Percentiles rank a stretch among this genome's conserved stretches.
Conservation (phyloP, 2,113 vertebrate species). For the Ictalurus punctatus region DNA sequence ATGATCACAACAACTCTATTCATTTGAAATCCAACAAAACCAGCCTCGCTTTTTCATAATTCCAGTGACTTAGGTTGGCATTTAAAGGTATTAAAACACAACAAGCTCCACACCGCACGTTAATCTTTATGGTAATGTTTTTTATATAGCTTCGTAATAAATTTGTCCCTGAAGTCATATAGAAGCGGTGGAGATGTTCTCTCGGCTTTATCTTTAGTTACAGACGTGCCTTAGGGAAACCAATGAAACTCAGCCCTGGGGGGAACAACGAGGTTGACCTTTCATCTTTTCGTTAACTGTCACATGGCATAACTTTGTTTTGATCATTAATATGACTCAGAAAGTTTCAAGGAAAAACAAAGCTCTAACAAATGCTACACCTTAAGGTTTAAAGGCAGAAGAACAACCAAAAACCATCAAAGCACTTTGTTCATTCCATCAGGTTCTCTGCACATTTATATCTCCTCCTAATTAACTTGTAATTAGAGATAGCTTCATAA, state of each 20-base stretch:
- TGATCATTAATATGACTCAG: not conserved
- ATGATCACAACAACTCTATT: not conserved
- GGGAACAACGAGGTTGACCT: not conserved
- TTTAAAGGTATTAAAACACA: not conserved
- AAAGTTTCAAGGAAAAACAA: not conserved
- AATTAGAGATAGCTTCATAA: not conserved
- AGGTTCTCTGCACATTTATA: not conserved
- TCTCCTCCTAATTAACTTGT: not conserved
- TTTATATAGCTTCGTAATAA: not conserved
- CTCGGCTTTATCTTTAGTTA: not conserved
- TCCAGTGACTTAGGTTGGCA: not conserved
- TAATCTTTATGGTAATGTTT: not conserved
- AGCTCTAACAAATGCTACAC: not conserved
- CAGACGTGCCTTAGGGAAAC: not conserved
- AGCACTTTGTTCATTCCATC: not conserved
- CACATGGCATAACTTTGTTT: not conserved
- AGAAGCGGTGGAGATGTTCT: not conserved
- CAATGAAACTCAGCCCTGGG: not conserved
- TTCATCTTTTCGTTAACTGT: slow-evolving; percentile 20
- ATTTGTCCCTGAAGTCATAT: not conserved
- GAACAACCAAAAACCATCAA: not conserved
- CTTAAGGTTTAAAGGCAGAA: slow-evolving; percentile 8
- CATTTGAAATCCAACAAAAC: not conserved
- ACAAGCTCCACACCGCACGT: not conserved
- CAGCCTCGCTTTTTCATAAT: not conserved